Evolutionary conservation across 2,888 invertebrate genomes (phyloP), one percentile per base, ranked within the genome.

Genomic region (Apomyelois bistriatella): DNA sequence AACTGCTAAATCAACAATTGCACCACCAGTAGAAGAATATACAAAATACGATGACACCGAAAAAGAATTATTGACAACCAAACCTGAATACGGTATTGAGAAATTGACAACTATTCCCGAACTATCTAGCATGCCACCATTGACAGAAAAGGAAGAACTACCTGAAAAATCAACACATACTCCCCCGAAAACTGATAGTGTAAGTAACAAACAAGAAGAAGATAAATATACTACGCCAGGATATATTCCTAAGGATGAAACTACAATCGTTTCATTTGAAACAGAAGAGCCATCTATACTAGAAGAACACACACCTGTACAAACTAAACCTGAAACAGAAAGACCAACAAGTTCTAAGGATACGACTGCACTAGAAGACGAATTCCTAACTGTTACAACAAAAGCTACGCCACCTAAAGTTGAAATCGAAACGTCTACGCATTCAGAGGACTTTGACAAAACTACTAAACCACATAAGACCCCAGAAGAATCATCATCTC

Each of bases 401-500:
- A 54, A 58, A 16, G 32, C 48, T 17, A 58, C 58, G 57, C 56
- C 59, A 40, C 57, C 55, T 52, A 61, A 58, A 47, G 62, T 69
- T 54, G 68, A 62, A 52, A 64, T 69, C 54, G 66, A 70, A 56
- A 55, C 63, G 5, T 48, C 64, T 9, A 69, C 74, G 5, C 56
- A 58, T 43, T 47, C 70, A 16, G 42, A 54, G 32, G 13, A 60
- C 10, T 56, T 63, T 53, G 80, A 81, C 36, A 78, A 74, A 62
- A 58, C 65, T 48, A 57, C 65, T n/a, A 74, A 72, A 61, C 73
- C 75, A 15, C 72, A 76, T 62, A 76, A 76, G 43, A 73, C 70
- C 52, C 74, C 74, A 15, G 64, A 55, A 55, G 73, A 70, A 53
- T 53, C 66, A 48, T 59, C 67, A 58, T 57, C 76, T 13, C 60